Evolutionary conservation across 2,888 invertebrate species (phyloP).

Genomic region (Alviniconcha strummeri): DNA sequence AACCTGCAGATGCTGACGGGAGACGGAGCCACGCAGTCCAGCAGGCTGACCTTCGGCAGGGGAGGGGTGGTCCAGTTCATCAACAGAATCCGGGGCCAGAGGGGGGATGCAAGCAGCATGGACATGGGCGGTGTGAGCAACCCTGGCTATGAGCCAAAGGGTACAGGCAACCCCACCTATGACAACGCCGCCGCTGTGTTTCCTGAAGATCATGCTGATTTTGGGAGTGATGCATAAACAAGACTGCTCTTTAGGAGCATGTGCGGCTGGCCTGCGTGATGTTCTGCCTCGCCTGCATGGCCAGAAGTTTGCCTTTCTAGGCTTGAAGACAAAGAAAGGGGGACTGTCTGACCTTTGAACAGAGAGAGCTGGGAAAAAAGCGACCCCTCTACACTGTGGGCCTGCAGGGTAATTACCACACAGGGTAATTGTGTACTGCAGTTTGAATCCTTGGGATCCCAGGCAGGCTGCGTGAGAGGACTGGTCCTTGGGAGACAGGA

Average conservation of each 20-base stretch:
- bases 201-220: neutral
- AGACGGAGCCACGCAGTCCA: neutral
- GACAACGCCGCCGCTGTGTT: neutral
- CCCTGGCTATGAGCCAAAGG: neutral
- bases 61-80: slow-evolving; percentile 23
- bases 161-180: slow-evolving; percentile 20
- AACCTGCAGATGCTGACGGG: neutral
- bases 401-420: neutral
- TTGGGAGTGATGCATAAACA: neutral
- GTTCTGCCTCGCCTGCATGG: too few relatives aligned
- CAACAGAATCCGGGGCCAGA: slow-evolving; percentile 5
- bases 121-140: neutral
- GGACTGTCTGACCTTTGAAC: neutral
- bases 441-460: too few relatives aligned
- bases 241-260: neutral
- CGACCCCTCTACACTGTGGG: neutral
- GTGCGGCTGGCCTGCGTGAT: neutral
- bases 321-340: too few relatives aligned
- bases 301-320: too few relatives aligned
- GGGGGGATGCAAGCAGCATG: neutral
- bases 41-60: slow-evolving; percentile 4
- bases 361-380: neutral
- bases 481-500: too few relatives aligned
- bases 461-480: too few relatives aligned
- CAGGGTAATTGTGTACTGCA: too few relatives aligned